Conservation (phyloP, 2,888 invertebrate genomes). For the Drosophila mimetica region DNA sequence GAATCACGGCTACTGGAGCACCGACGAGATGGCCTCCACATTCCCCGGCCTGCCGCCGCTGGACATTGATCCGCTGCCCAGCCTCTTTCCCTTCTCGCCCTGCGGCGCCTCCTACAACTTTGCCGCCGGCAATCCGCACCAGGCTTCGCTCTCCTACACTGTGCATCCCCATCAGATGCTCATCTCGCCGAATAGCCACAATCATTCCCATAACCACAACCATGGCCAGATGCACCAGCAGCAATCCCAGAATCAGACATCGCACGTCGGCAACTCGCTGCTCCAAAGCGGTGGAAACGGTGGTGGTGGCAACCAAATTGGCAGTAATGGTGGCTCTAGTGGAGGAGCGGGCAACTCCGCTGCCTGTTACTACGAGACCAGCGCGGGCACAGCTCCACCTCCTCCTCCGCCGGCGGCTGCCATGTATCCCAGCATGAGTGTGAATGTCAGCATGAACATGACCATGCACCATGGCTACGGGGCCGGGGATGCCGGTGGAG, state of each 20-base stretch:
- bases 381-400: constrained; percentile 10
- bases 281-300: constrained; percentile 49
- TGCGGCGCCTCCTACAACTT: constrained; percentile 90
- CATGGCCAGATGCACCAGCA: constrained; percentile 61
- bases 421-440: constrained; percentile 96
- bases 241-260: constrained; percentile 71
- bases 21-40: constrained; percentile 92
- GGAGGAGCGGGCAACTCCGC: constrained; percentile 31
- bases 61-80: constrained; percentile 94
- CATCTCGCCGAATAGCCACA: constrained; percentile 85
- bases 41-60: constrained; percentile 91
- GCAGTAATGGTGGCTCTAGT: constrained; percentile 34
- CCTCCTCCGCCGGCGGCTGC: constrained; percentile 78
- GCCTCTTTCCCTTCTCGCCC: constrained; percentile 94
- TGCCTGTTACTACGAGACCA: constrained; percentile 82
- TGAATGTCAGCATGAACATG: constrained; percentile 98
- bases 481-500: constrained; percentile 77
- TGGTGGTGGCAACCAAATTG: constrained; percentile 43
- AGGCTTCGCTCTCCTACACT: constrained; percentile 85
- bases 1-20: constrained; percentile 85
- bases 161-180: constrained; percentile 89
- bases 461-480: constrained; percentile 95
- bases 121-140: constrained; percentile 83
- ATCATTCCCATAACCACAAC: constrained; percentile 53
- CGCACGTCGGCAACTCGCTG: constrained; percentile 74